Base-by-base conservation (phyloP, 2,113 vertebrate genomes). In the Ciconia stormi region DNA sequence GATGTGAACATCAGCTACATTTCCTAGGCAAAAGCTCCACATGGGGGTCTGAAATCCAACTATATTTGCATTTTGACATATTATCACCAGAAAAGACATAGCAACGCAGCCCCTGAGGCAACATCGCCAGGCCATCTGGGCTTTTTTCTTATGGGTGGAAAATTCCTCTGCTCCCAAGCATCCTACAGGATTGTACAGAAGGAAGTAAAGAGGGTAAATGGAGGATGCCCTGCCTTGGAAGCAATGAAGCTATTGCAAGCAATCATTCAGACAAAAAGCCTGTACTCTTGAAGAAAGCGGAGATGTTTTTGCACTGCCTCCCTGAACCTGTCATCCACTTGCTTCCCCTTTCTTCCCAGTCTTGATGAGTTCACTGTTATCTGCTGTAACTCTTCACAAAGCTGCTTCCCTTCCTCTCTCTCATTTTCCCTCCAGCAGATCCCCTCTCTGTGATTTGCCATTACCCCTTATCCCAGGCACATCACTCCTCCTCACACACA, bases 51-150 rank as follows among this genome's bases (percentile, higher is more conserved):
- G 74, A 94, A 95, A 96, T 82, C 59, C 79, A 90, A 65, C 95
- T 94, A 77, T 94, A 93, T 96, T 94, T 95, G 85, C 88, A 82
- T 95, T 97, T 95, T 96, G 93, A 96, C 90, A 93, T 96, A 90
- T 97, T 96, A 96, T 95, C 95, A 94, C 90, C 79, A 97, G 85
- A 88, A 96, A 95, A 94, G 88, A 93, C 95, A 88, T 22, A 81
- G 85, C 82, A 93, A 77, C 73, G 71, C 50, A 94, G 76, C 38
- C 87, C 93, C 85, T 38, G 82, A 88, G 92, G 96, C 88, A 93
- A 90, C 50, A 70, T 13, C 94, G 71, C 82, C 82, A 94, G 85
- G 82, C 92, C 93, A 97, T 86, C 79, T 96, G 96, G 95, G 79
- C n/a, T 92, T 93, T 74, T 61, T 70, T 83, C 74, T 90, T 73